These are phyloP conservation scores for Metopolophium dirhodum DNA, from an alignment of 1,140 invertebrate species.

Conservation along the genomic window DNA sequence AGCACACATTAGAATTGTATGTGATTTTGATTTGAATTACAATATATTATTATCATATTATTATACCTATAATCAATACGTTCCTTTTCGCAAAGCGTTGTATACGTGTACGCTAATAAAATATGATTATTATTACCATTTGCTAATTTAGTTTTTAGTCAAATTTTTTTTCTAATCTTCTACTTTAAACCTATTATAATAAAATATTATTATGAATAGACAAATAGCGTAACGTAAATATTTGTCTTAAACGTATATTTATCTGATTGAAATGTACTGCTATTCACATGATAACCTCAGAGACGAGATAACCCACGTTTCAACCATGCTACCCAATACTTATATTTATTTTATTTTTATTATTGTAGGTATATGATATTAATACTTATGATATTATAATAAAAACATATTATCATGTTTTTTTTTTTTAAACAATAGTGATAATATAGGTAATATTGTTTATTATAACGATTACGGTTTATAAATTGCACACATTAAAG, in stretches of 20 bases:
- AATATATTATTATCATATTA: no score
- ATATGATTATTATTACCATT: neutral
- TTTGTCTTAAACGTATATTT: neutral
- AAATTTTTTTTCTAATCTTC: neutral
- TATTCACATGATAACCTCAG: neutral
- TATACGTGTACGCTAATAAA: neutral
- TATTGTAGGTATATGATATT: neutral
- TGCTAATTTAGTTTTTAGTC: neutral
- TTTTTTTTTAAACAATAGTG: neutral
- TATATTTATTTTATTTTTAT: neutral
- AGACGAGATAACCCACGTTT: neutral
- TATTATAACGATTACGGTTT: neutral
- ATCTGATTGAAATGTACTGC: neutral
- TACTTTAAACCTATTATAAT: neutral
- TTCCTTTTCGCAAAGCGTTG: no score
- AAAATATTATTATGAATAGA: neutral
- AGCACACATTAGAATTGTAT: no score
- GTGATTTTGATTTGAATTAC: no score
- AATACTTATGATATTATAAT: neutral
- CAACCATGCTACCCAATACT: neutral
- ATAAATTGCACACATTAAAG: neutral
- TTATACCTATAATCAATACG: no score
- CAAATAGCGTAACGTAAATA: neutral
- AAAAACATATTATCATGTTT: neutral
- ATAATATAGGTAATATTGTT: neutral